These are phyloP conservation scores for Magallana gigas DNA, from an alignment of 1,140 invertebrate species.

Conservation along the genomic window DNA sequence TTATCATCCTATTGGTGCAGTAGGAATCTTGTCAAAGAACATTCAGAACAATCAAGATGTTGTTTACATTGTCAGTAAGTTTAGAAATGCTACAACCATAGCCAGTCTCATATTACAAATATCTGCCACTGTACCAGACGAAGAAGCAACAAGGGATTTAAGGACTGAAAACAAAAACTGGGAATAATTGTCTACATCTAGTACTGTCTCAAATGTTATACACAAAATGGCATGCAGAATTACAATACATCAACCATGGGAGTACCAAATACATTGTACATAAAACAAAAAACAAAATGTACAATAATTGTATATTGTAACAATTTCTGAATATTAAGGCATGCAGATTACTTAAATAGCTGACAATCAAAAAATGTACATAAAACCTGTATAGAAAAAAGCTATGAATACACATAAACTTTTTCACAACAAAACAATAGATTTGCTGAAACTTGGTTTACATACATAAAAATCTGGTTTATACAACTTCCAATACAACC, in stretches of 20 bases:
- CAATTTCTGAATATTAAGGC: slow-evolving; percentile 28
- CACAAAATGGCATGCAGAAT: slow-evolving; percentile 15
- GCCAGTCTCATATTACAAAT: slow-evolving; percentile 23
- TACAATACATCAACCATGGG: background rate
- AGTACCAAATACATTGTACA: background rate
- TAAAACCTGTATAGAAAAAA: slow-evolving; percentile 11
- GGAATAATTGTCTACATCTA: slow-evolving; percentile 25
- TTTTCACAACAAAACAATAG: background rate
- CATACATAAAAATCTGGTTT: too few species aligned
- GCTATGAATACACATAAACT: background rate
- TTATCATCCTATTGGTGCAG: background rate
- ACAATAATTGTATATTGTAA: slow-evolving; percentile 7
- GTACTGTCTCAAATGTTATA: background rate
- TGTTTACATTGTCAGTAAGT: slow-evolving; percentile 23
- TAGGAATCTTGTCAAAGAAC: background rate
- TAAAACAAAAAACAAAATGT: background rate
- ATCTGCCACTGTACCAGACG: slow-evolving; percentile 17
- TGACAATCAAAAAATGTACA: background rate
- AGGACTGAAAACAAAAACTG: slow-evolving; percentile 19
- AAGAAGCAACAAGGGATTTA: slow-evolving; percentile 23
- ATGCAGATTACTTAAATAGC: slow-evolving; percentile 8
- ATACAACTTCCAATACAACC: too few species aligned
- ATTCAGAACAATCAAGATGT: slow-evolving; percentile 18
- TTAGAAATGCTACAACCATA: slow-evolving; percentile 30
- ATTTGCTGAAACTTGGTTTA: too few species aligned